Evolutionary conservation across 2,797 vertebrate species (phyloP), one percentile per base, ranked within the genome.

Genomic region (Coregonus ussuriensis): DNA sequence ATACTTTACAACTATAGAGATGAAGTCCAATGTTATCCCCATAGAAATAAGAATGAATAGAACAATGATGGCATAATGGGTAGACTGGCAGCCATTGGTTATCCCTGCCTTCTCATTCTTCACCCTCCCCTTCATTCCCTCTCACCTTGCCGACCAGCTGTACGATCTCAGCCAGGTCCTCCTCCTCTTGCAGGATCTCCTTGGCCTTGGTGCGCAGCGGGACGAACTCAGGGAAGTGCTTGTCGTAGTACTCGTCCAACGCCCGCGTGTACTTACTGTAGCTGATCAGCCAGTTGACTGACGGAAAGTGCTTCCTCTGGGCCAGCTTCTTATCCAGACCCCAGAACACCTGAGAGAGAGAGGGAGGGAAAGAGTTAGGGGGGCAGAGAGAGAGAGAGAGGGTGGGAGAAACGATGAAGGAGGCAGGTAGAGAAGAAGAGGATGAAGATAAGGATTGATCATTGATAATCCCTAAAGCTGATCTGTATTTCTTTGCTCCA

Each of bases 261-360:
- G 98, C 96, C 66, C 98, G 94, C 0, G 95, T 98, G 89, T 99
- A 99, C 82, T 99, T 99, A 93, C 98, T 99, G 93, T 99, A 99
- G 89, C 98, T 99, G 88, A 99, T 99, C 56, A 99, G 93, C 98
- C 98, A 99, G 88, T 99, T 99, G 15, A 99, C 98, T 13, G 98
- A 99, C 0, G 98, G 98, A 88, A 99, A 99, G 86, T 99, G 98
- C 86, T 99, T 99, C 74, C 98, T 96, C 84, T 99, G 98, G 68
- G 98, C 98, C 89, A 99, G 90, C 87, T 99, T 99, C 92, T 99
- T 99, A 93, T 99, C 98, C 90, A 99, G 91, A 62, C 98, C 98
- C 98, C 98, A 99, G 91, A 99, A 99, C 72, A 99, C 98, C 98
- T 95, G 67, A 37, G 18, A 21, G 15, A 3, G 29, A 0, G 25